These are phyloP conservation scores for Rosalia funebris DNA, from an alignment of 2,888 invertebrate genomes.

Conservation along the genomic window DNA sequence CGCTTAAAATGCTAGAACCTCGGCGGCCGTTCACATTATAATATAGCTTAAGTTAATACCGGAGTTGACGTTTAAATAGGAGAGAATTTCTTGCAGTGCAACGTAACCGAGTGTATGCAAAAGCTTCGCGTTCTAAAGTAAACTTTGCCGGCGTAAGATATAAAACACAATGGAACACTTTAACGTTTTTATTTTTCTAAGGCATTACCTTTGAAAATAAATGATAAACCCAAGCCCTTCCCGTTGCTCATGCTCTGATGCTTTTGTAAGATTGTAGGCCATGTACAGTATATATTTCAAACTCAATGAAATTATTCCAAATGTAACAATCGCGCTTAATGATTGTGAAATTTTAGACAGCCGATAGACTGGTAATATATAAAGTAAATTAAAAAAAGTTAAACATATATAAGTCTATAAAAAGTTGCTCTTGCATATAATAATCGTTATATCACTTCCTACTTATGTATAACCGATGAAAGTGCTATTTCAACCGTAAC, in stretches of 20 bases:
- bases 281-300: not conserved
- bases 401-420: not conserved
- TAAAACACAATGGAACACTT: slow-evolving; percentile 11
- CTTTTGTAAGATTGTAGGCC: not conserved
- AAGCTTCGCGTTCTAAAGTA: slow-evolving; percentile 3
- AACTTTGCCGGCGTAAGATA: slow-evolving; percentile 16
- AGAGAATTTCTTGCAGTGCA: not conserved
- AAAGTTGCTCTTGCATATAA: not conserved
- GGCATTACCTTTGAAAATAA: slow-evolving; percentile 8
- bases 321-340: not conserved
- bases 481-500: not conserved
- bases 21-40: not conserved
- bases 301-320: not conserved
- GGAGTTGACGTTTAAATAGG: slow-evolving; percentile 1
- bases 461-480: not conserved
- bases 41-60: not conserved
- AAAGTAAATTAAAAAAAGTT: not conserved
- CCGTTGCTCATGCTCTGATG: not conserved
- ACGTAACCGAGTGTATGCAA: not conserved
- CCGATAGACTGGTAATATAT: not conserved
- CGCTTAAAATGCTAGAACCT: no score
- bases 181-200: slow-evolving; percentile 13
- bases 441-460: not conserved
- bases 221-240: slow-evolving; percentile 6
- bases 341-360: no score